A percentile compares a stretch with the other conserved stretches of the same genome.
phyloP scores from a whole-genome alignment of 2,113 vertebrate species.

The Platanista minor region DNA sequence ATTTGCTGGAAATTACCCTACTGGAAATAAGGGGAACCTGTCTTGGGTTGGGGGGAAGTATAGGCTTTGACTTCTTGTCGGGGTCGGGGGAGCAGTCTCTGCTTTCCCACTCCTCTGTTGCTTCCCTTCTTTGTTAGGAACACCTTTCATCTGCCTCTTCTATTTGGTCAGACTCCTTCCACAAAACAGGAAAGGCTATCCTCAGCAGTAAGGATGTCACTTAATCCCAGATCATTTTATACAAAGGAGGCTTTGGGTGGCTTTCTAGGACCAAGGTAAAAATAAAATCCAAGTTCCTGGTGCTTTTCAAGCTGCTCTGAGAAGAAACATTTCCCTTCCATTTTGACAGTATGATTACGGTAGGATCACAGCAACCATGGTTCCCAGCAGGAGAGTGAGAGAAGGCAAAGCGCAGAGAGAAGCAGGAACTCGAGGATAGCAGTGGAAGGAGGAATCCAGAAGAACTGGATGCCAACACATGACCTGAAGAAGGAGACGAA shows the following conservation, averaged over 20 bases:
- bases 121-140: not conserved
- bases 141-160: not conserved
- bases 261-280: not conserved
- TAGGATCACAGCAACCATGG: fast-evolving
- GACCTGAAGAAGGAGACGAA: not conserved
- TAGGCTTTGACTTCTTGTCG: not conserved
- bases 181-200: not conserved
- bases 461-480: not conserved
- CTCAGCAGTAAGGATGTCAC: not conserved
- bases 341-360: fast-evolving
- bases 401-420: not conserved
- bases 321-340: not conserved
- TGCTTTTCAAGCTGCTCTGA: not conserved
- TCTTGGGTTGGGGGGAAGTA: too few relatives aligned
- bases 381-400: not conserved
- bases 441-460: not conserved
- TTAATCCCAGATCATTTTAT: not conserved
- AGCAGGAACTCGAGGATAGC: not conserved
- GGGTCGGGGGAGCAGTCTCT: not conserved
- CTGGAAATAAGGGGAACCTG: too few relatives aligned
- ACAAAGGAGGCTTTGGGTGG: not conserved
- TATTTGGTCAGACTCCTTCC: not conserved
- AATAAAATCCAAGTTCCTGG: not conserved
- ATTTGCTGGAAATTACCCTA: too few relatives aligned
- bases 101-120: not conserved